Evolutionary conservation across 2,113 vertebrate species (phyloP), one percentile per base, ranked within the genome.

Genomic region (Gallinago paraguaiae): DNA sequence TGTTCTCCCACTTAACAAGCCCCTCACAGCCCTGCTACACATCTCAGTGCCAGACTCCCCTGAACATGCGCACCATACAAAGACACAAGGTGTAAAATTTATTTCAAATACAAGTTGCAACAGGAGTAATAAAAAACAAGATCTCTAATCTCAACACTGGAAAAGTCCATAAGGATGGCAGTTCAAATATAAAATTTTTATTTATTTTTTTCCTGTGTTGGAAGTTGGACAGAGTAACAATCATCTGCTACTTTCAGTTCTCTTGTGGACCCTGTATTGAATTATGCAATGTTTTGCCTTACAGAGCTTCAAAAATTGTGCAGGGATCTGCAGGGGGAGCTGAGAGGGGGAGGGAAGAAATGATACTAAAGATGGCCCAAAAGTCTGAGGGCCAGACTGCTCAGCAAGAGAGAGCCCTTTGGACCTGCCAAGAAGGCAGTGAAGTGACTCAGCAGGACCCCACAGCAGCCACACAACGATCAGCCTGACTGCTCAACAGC

Each of bases 171-270:
- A 67, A 43, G 13, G 25, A 27, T 4, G 4, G 11, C 15, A 43
- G 28, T 9, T 51, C 45, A 83, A 93, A 51, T 33, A 17, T 30
- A 64, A 67, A 4, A 33, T 13, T 46, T 4, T 46, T 4, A 35
- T 50, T 57, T 60, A n/a, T 45, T 20, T 48, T 70, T 31, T 14
- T 37, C n/a, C 56, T 50, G 20, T 63, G 8, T 30, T 54, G 30
- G 48, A 82, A 79, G 45, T 63, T 82, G 53, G 39, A 79, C 92
- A 83, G 59, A 67, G 33, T n/a, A 92, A 68, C 37, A 82, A 68
- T 57, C 80, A 96, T 83, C 87, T 91, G 94, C 43, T 88, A n/a
- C 74, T 43, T 83, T 60, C 67, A 63, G 43, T 54, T 94, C 81
- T 95, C 61, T 76, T 83, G n/a, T 19, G 31, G 53, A 76, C 51